phyloP scores from a whole-genome alignment of 2,797 vertebrate genomes.

The Lutjanus argentimaculatus region DNA sequence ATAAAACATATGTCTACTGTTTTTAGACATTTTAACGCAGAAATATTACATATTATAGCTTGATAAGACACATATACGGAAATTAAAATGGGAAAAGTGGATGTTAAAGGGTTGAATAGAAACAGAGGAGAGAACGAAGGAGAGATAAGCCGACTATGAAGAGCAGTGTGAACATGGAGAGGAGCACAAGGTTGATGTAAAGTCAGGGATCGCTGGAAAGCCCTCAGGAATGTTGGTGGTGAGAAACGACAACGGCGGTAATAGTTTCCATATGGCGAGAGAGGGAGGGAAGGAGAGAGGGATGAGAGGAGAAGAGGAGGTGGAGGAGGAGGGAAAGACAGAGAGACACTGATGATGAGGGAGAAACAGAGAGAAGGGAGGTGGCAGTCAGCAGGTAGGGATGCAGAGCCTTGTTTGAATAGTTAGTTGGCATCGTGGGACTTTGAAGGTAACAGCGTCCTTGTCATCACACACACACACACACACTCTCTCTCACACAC shows the following conservation, averaged over 20 bases:
- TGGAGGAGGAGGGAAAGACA: constrained; percentile 37
- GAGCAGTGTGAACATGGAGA: constrained; percentile 64
- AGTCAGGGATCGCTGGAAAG: constrained; percentile 82
- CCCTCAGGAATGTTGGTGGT: constrained; percentile 83
- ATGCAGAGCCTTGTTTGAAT: constrained; percentile 68
- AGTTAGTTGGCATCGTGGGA: constrained; percentile 78
- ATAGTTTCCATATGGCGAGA: constrained; percentile 84
- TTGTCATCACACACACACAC: constrained; percentile 71
- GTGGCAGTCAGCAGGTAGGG: constrained; percentile 64
- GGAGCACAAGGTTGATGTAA: constrained; percentile 81
- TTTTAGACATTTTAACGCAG: too few species aligned
- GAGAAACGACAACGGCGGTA: constrained; percentile 81
- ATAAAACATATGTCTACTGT: too few species aligned
- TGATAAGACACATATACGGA: not conserved
- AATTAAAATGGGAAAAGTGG: not conserved
- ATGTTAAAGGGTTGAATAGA: constrained; percentile 13
- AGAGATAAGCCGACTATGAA: constrained; percentile 49
- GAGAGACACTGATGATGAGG: constrained; percentile 28
- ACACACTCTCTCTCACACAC: constrained; percentile 8
- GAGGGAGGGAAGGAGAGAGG: constrained; percentile 28
- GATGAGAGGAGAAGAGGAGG: constrained; percentile 27
- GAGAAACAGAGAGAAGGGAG: constrained; percentile 39
- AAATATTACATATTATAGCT: not conserved
- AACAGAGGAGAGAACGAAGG: constrained; percentile 17
- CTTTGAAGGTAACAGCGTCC: constrained; percentile 85